Percentiles rank a stretch among this genome's conserved stretches.
Evolutionary conservation across 2,888 invertebrate species (phyloP).

Genomic region (Plagodis pulveraria): DNA sequence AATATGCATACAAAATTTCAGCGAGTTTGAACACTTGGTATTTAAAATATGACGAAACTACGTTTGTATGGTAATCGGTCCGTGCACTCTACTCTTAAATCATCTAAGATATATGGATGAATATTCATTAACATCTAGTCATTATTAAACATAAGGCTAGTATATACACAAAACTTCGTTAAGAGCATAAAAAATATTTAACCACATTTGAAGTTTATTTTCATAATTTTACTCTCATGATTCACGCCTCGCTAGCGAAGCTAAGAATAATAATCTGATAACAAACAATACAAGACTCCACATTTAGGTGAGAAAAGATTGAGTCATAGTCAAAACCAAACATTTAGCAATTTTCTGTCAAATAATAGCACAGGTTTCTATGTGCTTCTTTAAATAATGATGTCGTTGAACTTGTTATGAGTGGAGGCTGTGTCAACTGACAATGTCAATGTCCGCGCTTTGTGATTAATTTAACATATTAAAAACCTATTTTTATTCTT

Average conservation of each 20-base stretch:
- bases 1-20: too few relatives aligned
- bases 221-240: slow-evolving; percentile 14
- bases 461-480: slow-evolving; percentile 27
- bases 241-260: slow-evolving; percentile 24
- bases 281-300: slow-evolving; percentile 21
- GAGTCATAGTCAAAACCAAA: slow-evolving; percentile 22
- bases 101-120: too few relatives aligned
- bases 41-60: too few relatives aligned
- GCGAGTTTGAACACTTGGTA: too few relatives aligned
- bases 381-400: slow-evolving; percentile 10
- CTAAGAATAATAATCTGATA: slow-evolving; percentile 21
- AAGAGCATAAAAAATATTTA: not conserved
- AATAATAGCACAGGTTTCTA: slow-evolving; percentile 20
- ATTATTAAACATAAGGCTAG: too few relatives aligned
- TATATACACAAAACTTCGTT: too few relatives aligned
- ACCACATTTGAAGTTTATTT: slow-evolving; percentile 11
- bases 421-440: slow-evolving; percentile 30
- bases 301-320: slow-evolving; percentile 25
- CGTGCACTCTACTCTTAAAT: too few relatives aligned
- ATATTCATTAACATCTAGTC: too few relatives aligned
- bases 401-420: slow-evolving; percentile 37
- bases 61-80: too few relatives aligned
- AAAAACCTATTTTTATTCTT: slow-evolving; percentile 19
- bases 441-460: slow-evolving; percentile 32
- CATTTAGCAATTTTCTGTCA: slow-evolving; percentile 21